Base-by-base conservation (phyloP, 2,113 vertebrate genomes). In the Spilogale gracilis region DNA sequence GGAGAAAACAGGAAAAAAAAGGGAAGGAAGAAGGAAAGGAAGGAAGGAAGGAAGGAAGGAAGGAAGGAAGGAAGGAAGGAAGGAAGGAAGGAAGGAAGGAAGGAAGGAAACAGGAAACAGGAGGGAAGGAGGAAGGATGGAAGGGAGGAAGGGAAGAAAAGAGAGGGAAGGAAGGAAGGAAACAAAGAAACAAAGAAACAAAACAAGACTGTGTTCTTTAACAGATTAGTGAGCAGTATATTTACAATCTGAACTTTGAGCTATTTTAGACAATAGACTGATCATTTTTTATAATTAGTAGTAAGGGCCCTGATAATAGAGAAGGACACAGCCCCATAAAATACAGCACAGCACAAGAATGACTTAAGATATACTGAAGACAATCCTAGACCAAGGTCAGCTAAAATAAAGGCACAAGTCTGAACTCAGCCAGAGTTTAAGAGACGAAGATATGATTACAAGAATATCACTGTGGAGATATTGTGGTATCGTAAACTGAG, bases 341-440 rank as follows among this genome's bases (percentile, higher is more conserved):
- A 61, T 16, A 89, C 71, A 82, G 38, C 32, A 32, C 3, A 27
- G 21, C 6, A 74, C 18, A 58, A 85, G 17, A 85, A 38, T 21
- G 16, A 38, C 8, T 67, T 79, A 67, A 83, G 81, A 94, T n/a
- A 79, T 9, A 52, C 5, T 20, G 6, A 82, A 86, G 48, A 84
- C 45, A 45, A 78, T 21, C 32, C n/a, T 32, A 73, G 73, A 71
- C 67, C 67, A 23, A 38, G 25, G 6, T 52, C 52, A 91, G 48
- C 85, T 82, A 93, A 82, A 79, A 60, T 32, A 69, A 83, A 95
- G 69, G 80, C 13, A 60, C 56, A n/a, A 67, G 73, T 88, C 74
- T 56, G 50, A 87, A 43, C 50, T 69, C 32, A 21, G 38, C 1
- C n/a, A 38, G 21, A 91, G 93, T 38, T 69, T 65, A 84, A 84